Evolutionary conservation across 2,113 vertebrate genomes (phyloP).

Genomic region (Nipponia nippon): DNA sequence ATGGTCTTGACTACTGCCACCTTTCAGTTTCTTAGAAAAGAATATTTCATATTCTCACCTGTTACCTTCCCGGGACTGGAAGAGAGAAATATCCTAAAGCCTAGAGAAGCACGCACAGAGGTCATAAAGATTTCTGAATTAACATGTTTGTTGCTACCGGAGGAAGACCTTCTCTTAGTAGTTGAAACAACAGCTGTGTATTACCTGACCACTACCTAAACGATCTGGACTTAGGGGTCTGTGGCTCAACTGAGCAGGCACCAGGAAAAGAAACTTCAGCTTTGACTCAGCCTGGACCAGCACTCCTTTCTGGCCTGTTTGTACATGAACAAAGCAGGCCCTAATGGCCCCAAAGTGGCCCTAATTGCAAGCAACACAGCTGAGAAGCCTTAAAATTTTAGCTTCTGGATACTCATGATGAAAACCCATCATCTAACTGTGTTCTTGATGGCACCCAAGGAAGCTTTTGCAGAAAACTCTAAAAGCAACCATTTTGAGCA

Average conservation of each 20-base stretch:
- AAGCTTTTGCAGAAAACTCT: not conserved
- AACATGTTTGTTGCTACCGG: not conserved
- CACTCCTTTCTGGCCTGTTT: not conserved
- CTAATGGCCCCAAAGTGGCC: not conserved
- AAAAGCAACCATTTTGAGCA: not conserved
- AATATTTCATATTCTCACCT: not conserved
- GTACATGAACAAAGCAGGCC: not conserved
- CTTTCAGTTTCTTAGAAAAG: not conserved
- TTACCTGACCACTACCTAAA: not conserved
- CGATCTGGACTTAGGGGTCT: not conserved
- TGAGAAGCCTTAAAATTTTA: not conserved
- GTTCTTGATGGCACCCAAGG: not conserved
- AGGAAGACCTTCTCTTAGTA: not conserved
- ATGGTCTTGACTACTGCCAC: not conserved
- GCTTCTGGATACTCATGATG: not conserved
- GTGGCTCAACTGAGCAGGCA: not conserved
- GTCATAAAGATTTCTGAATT: not conserved
- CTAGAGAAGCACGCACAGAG: not conserved
- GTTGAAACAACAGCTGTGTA: not conserved
- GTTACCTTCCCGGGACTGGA: not conserved
- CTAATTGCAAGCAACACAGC: not conserved
- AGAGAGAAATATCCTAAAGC: not conserved
- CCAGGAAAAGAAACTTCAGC: not conserved
- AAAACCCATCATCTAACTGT: not conserved
- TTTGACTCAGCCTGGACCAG: not conserved